Evolutionary conservation across 2,113 vertebrate species (phyloP).

Genomic region (Pholis gunnellus): DNA sequence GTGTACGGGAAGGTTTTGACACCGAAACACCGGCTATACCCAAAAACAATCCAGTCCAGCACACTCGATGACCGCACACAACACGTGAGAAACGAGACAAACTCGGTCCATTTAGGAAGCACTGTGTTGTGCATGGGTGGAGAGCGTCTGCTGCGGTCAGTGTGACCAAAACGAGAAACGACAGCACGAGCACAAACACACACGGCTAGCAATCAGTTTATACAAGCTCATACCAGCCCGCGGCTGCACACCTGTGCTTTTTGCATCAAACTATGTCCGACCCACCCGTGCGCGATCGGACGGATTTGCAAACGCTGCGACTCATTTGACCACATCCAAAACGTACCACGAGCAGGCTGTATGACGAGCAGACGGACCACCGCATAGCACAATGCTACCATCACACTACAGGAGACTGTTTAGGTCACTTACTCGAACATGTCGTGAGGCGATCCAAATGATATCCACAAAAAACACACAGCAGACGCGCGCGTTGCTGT

Average conservation of each 20-base stretch:
- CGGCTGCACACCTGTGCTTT: background rate
- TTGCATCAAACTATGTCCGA: background rate
- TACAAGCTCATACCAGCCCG: background rate
- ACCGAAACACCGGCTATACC: background rate
- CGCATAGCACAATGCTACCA: slow-evolving; percentile 2
- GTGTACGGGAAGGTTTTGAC: background rate
- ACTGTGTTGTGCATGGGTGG: background rate
- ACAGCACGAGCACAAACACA: slow-evolving; percentile 23
- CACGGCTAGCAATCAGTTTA: background rate
- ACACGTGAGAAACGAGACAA: no score
- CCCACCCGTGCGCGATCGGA: background rate
- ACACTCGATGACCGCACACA: background rate
- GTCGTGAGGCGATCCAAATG: slow-evolving; percentile 73
- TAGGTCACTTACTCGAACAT: slow-evolving; percentile 86
- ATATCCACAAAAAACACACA: slow-evolving; percentile 14
- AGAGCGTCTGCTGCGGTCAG: slow-evolving; percentile 2
- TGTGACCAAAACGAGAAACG: background rate
- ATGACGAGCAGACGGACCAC: background rate
- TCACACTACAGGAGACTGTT: background rate
- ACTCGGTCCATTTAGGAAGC: background rate
- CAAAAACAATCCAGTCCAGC: background rate
- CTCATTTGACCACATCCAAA: slow-evolving; percentile 3
- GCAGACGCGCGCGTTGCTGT: slow-evolving; percentile 20
- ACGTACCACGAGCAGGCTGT: background rate
- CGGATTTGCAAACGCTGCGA: background rate